Conservation (phyloP, 2,113 vertebrate genomes). For the Grammomys surdaster region DNA sequence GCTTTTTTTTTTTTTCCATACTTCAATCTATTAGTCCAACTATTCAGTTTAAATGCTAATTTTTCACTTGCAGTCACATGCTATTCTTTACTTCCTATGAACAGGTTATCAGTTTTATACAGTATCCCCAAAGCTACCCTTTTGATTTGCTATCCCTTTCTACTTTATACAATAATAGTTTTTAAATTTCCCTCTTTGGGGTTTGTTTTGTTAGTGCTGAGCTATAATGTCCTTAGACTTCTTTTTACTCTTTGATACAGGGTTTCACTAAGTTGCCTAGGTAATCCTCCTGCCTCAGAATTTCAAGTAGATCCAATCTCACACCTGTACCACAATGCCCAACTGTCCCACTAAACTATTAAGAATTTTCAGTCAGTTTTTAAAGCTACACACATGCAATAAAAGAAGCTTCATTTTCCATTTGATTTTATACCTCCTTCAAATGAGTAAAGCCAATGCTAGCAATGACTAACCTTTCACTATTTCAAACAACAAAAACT, state of each 20-base stretch:
- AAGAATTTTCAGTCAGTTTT: constrained; percentile 16
- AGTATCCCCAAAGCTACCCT: constrained; percentile 18
- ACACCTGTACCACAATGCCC: neutral
- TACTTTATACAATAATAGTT: constrained; percentile 29
- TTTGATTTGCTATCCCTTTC: constrained; percentile 5
- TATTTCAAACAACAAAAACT: constrained; percentile 53
- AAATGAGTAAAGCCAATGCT: constrained; percentile 48
- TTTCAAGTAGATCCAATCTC: neutral
- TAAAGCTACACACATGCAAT: constrained; percentile 23
- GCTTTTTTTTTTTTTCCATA: neutral
- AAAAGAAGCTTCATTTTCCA: constrained; percentile 38
- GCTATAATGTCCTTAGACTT: neutral
- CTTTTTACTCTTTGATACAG: neutral
- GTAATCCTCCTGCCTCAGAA: neutral
- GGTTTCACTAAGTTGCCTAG: neutral
- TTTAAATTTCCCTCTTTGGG: neutral
- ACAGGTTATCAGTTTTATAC: constrained; percentile 40
- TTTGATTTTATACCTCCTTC: constrained; percentile 54
- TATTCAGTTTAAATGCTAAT: constrained; percentile 17
- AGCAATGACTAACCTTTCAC: neutral
- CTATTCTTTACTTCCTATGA: constrained; percentile 40
- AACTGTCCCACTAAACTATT: neutral
- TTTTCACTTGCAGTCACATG: constrained; percentile 19
- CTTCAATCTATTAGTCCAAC: neutral
- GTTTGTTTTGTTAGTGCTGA: neutral